Percentiles rank a stretch among this genome's conserved stretches.
These are phyloP conservation scores for Coryphaenoides rupestris DNA, from an alignment of 2,113 vertebrate species.

Conservation along the genomic window DNA sequence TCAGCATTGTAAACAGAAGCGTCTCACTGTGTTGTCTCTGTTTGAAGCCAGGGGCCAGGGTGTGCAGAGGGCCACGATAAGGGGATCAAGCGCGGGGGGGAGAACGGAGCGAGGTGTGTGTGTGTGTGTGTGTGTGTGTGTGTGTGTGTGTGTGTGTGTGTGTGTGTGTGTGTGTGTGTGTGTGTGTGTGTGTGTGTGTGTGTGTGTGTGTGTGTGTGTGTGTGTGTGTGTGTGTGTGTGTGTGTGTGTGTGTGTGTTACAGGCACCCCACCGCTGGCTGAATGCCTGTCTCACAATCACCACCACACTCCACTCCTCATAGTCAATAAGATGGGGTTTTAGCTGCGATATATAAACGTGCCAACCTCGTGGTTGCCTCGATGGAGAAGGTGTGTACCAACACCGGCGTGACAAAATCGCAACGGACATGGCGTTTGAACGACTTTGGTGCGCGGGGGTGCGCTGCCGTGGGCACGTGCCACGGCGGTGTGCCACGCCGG, in stretches of 20 bases:
- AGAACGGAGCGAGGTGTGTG: background rate
- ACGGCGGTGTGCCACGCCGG: too few relatives aligned
- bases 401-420: background rate
- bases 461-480: too few relatives aligned
- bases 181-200: background rate
- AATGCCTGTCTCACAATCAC: background rate
- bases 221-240: background rate
- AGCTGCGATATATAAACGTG: background rate
- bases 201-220: background rate
- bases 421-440: too few relatives aligned
- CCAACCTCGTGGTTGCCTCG: background rate
- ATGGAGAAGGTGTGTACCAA: background rate
- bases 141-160: constrained; percentile 1
- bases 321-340: too few relatives aligned
- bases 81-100: background rate
- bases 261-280: background rate
- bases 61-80: constrained; percentile 11
- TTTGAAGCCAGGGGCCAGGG: constrained; percentile 19
- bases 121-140: constrained; percentile 2
- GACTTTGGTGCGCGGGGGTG: too few relatives aligned
- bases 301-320: background rate
- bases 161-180: constrained; percentile 1
- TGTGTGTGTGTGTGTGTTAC: constrained; percentile 3
- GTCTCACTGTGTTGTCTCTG: constrained; percentile 17
- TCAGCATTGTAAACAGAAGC: constrained; percentile 22